Evolutionary conservation across 2,113 vertebrate genomes (phyloP).

Genomic region (Anoplopoma fimbria): DNA sequence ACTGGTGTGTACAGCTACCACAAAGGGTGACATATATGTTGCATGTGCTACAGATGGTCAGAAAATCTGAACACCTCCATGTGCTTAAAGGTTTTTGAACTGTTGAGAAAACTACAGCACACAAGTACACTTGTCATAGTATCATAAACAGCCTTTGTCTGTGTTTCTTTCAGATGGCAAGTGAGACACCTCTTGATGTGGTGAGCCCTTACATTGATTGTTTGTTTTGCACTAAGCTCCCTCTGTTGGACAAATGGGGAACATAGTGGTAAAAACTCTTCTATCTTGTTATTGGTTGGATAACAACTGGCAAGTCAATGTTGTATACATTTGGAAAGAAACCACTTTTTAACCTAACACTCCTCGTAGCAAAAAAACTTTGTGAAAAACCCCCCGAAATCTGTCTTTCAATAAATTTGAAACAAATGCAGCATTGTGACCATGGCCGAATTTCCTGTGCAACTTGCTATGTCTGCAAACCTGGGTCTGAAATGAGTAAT

Average conservation of each 20-base stretch:
- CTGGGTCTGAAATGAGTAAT: neutral
- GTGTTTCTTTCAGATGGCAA: constrained; percentile 91
- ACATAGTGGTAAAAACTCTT: neutral
- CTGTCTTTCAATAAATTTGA: neutral
- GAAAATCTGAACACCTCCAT: neutral
- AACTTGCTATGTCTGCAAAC: neutral
- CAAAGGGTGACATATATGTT: neutral
- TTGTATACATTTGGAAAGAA: neutral
- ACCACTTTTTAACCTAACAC: neutral
- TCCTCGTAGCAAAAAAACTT: neutral
- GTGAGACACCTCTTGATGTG: constrained; percentile 96
- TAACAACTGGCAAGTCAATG: neutral
- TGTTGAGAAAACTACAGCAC: neutral
- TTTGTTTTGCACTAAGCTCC: constrained; percentile 14
- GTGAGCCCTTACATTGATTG: constrained; percentile 83
- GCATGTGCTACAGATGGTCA: neutral
- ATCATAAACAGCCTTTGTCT: constrained; percentile 7
- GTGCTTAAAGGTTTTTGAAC: neutral
- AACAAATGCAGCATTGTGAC: neutral
- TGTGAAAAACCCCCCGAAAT: neutral
- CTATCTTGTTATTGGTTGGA: neutral
- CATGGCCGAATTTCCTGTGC: neutral
- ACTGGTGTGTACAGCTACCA: constrained; percentile 73
- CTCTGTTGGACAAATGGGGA: constrained; percentile 41
- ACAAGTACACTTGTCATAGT: neutral